Base-by-base conservation (phyloP, 2,888 invertebrate species). In the Himalopsyche anomala region DNA sequence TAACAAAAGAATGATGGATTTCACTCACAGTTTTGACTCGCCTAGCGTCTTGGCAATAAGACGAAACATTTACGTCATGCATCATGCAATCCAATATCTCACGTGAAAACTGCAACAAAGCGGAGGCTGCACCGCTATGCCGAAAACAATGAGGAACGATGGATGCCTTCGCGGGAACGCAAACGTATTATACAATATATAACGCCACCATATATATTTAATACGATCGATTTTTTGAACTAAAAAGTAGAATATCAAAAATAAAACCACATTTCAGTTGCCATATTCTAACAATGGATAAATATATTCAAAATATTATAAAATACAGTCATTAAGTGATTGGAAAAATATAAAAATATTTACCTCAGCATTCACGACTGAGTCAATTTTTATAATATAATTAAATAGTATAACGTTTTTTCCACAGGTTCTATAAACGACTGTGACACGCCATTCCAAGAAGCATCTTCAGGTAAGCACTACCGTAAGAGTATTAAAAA, bases 51-150 rank as follows among this genome's bases (percentile, higher is more conserved):
- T 36, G 36, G 74, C 74, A 74, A 74, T 74, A 74, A 74, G 74
- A 74, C 9, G 74, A 36, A 15, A 36, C 12, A 74, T 74, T 36
- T 74, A 82, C 80, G 84, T 84, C 84, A 84, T 86, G 81, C 86
- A 84, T 86, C 86, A 79, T 82, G 79, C 84, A 56, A 86, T 86
- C 74, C 86, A 86, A 86, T 86, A 86, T 86, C 55, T 55, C 82
- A 82, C 38, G 82, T 55, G 81, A 85, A 83, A 80, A 79, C 62
- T 81, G 83, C 86, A 69, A 86, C 85, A 85, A 80, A 85, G 82
- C 74, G 38, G 38, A 74, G 74, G 15, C 15, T 74, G 74, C 74
- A 74, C 12, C 74, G 74, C 74, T 74, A 74, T 38, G 36, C 74
- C 74, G 74, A 74, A 74, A 74, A 74, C 74, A 74, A 74, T 74